These are phyloP conservation scores for Andrena bucephala DNA, from an alignment of 2,888 invertebrate species.

Conservation along the genomic window DNA sequence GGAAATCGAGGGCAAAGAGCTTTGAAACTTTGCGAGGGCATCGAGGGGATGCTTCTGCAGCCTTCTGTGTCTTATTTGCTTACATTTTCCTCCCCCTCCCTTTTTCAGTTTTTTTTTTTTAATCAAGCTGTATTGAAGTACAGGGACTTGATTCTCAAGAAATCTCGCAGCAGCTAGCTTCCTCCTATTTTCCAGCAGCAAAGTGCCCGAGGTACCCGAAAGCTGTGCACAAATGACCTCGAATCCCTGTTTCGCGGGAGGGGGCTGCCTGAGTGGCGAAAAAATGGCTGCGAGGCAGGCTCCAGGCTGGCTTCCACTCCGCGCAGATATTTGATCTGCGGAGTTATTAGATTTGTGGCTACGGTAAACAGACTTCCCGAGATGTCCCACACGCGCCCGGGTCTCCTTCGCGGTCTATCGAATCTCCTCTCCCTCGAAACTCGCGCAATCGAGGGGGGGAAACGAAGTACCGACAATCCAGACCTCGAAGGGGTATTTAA, in stretches of 20 bases:
- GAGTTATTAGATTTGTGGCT: slow-evolving; percentile 71
- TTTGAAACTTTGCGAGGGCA: no score
- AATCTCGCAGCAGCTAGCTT: no score
- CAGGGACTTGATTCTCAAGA: no score
- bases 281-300: slow-evolving; percentile 46
- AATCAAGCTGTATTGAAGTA: no score
- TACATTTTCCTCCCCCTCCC: no score
- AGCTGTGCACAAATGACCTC: no score
- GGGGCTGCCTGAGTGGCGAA: background rate
- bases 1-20: no score
- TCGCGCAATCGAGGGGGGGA: slow-evolving; percentile 10
- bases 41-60: no score
- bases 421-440: slow-evolving; percentile 52
- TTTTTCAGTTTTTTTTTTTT: no score
- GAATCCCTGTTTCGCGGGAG: background rate
- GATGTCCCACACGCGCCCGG: slow-evolving; percentile 67
- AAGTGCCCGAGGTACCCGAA: no score
- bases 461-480: background rate
- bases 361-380: slow-evolving; percentile 81
- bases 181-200: no score
- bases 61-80: no score
- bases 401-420: slow-evolving; percentile 49
- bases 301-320: slow-evolving; percentile 62
- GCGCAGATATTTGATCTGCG: slow-evolving; percentile 75
- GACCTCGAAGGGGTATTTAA: slow-evolving; percentile 5